A percentile compares a stretch with the other conserved stretches of the same genome.
phyloP scores from a whole-genome alignment of 2,113 vertebrate species.

The Uria aalge region DNA sequence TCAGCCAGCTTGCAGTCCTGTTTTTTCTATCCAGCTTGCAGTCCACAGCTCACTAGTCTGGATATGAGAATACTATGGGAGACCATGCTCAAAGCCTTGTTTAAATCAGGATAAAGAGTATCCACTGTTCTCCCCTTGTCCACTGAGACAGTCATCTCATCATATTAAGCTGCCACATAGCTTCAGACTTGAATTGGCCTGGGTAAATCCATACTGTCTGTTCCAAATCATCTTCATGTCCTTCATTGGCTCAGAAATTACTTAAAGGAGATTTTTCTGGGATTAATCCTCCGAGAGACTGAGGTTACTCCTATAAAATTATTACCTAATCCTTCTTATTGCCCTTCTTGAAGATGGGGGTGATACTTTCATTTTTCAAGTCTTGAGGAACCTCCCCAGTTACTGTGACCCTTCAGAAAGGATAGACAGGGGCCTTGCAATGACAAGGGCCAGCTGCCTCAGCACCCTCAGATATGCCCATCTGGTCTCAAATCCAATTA shows the following conservation, averaged over 20 bases:
- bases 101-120: not conserved
- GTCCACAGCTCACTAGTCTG: not conserved
- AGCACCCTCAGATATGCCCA: not conserved
- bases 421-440: no score
- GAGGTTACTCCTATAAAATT: not conserved
- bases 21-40: not conserved
- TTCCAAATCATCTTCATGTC: not conserved
- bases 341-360: not conserved
- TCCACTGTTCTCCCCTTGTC: not conserved
- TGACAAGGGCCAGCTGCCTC: not conserved
- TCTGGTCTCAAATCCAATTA: not conserved
- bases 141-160: not conserved
- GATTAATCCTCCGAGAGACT: not conserved
- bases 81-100: not conserved
- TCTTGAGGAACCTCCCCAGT: not conserved
- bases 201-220: not conserved
- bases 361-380: not conserved
- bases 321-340: not conserved
- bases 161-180: not conserved
- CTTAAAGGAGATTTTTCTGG: not conserved
- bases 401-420: not conserved
- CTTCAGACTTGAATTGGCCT: not conserved
- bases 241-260: not conserved
- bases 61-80: not conserved
- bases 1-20: not conserved